A percentile compares a stretch with the other conserved stretches of the same genome.
phyloP scores from a whole-genome alignment of 2,797 vertebrate species.

The Picus viridis region DNA sequence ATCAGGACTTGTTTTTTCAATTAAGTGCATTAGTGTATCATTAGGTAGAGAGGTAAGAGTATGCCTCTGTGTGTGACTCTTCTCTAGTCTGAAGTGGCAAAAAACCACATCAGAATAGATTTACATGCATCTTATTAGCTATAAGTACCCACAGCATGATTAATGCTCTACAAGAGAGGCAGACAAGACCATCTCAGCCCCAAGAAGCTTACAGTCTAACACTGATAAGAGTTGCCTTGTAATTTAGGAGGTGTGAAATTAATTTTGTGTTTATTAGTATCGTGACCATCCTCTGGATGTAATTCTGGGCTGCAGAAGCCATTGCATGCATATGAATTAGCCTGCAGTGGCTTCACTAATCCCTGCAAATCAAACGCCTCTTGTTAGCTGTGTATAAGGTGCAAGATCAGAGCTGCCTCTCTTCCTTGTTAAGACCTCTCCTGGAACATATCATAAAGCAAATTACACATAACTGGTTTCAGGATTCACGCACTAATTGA shows the following conservation, averaged over 20 bases:
- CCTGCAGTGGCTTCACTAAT: not conserved
- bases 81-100: constrained; percentile 27
- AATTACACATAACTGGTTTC: not conserved
- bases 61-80: not conserved
- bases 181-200: constrained; percentile 20
- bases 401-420: not conserved
- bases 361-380: not conserved
- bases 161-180: constrained; percentile 32
- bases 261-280: constrained; percentile 27
- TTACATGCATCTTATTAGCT: constrained; percentile 9
- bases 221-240: constrained; percentile 7
- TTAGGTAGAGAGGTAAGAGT: constrained; percentile 43
- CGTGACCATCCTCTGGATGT: not conserved
- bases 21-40: constrained; percentile 5
- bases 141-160: constrained; percentile 39
- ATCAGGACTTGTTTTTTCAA: constrained; percentile 53
- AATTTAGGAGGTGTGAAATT: constrained; percentile 45
- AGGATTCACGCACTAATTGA: not conserved
- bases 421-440: not conserved
- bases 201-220: constrained; percentile 18
- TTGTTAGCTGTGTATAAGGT: not conserved
- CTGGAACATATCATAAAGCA: not conserved
- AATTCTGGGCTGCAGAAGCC: not conserved
- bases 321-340: not conserved
- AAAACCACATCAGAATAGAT: constrained; percentile 51